Evolutionary conservation across 2,888 invertebrate genomes (phyloP).

Genomic region (Oxyscelio sp.): DNA sequence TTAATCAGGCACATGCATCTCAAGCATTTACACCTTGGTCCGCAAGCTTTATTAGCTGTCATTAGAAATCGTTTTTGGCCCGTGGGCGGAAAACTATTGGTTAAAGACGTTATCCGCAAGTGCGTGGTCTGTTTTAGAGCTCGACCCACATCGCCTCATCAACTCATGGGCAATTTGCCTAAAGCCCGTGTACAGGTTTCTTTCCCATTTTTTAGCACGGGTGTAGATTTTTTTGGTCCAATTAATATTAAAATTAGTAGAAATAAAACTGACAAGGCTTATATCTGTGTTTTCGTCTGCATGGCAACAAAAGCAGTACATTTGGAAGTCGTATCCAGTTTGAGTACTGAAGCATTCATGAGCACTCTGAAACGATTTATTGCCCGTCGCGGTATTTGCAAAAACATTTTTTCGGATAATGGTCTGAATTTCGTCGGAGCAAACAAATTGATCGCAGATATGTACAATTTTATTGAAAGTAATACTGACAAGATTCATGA

Average conservation of each 20-base stretch:
- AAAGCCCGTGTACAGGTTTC: slow-evolving; percentile 3
- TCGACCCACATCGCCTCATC: not conserved
- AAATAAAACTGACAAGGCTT: too few relatives aligned
- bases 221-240: too few relatives aligned
- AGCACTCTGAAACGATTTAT: slow-evolving; percentile 13
- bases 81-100: not conserved
- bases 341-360: slow-evolving; percentile 14
- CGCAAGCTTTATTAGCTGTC: not conserved
- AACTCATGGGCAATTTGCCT: slow-evolving; percentile 39
- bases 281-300: too few relatives aligned
- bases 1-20: slow-evolving; percentile 23
- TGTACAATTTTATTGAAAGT: not conserved
- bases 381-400: slow-evolving; percentile 12
- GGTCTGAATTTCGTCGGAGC: slow-evolving; percentile 25
- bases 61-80: slow-evolving; percentile 32
- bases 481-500: not conserved
- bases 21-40: slow-evolving; percentile 23
- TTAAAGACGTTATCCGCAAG: not conserved
- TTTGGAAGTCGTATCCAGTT: slow-evolving; percentile 14
- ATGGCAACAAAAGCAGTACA: slow-evolving; percentile 16
- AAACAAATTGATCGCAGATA: not conserved
- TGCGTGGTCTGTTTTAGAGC: slow-evolving; percentile 31
- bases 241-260: too few relatives aligned
- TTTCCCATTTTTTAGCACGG: too few relatives aligned
- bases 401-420: slow-evolving; percentile 13